Evolutionary conservation across 2,888 invertebrate species (phyloP).

Genomic region (Acleris holmiana): DNA sequence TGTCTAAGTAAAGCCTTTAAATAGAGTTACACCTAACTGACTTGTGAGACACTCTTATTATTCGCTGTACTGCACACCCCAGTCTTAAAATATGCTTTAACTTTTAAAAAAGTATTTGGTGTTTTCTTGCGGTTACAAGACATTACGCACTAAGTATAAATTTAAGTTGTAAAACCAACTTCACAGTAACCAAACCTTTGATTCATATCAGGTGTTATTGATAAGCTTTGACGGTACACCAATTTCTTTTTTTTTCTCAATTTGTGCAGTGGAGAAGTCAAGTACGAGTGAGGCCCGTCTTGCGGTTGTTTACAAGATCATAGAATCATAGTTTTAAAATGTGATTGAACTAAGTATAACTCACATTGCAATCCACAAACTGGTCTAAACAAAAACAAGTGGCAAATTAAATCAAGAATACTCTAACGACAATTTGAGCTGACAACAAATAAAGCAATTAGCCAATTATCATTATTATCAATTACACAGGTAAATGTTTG

Average conservation of each 20-base stretch:
- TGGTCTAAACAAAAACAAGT: not conserved
- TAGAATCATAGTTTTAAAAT: too few species aligned
- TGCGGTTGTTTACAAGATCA: too few species aligned
- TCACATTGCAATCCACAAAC: not conserved
- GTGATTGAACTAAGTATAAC: too few species aligned
- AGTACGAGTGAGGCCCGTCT: too few species aligned
- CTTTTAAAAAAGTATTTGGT: not conserved
- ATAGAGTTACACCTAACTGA: not conserved
- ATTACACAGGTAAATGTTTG: not conserved
- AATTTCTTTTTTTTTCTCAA: not conserved
- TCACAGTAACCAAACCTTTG: conserved; percentile 9
- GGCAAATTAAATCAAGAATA: too few species aligned
- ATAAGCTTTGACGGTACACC: not conserved
- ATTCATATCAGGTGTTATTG: not conserved
- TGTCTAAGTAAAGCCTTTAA: conserved; percentile 18
- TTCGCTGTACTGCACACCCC: conserved; percentile 1
- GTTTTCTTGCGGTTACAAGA: not conserved
- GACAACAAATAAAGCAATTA: conserved; percentile 13
- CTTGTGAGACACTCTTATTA: not conserved
- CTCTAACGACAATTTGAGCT: not conserved
- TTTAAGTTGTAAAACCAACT: conserved; percentile 19
- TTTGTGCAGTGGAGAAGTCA: too few species aligned
- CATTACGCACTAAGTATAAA: not conserved
- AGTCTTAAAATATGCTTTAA: too few species aligned
- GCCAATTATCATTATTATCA: not conserved